A percentile compares a stretch with the other conserved stretches of the same genome.
phyloP scores from a whole-genome alignment of 2,113 vertebrate species.

The Hydrolagus affinis region DNA sequence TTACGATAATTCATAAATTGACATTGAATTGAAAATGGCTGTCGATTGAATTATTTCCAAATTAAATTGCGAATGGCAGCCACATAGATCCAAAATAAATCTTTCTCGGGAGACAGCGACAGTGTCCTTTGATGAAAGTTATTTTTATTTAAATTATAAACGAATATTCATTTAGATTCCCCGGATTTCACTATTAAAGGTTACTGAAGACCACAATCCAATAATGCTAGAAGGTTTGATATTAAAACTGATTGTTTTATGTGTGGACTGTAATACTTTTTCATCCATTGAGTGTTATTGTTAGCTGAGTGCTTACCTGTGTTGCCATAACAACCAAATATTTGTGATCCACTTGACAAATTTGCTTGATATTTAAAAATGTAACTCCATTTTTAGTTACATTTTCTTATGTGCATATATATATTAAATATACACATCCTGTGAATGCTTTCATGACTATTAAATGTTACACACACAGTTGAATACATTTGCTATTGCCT shows the following conservation, averaged over 20 bases:
- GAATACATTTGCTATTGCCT: not conserved
- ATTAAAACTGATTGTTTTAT: not conserved
- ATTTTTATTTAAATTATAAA: conserved; percentile 9
- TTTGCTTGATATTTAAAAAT: conserved; percentile 27
- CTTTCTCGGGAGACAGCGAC: not conserved
- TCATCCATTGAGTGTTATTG: not conserved
- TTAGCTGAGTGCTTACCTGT: conserved; percentile 14
- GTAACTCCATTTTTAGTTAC: conserved; percentile 20
- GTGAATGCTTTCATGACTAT: conserved; percentile 23
- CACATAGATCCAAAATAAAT: not conserved
- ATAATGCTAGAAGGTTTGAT: not conserved
- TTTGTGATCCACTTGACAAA: conserved; percentile 21
- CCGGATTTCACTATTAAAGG: not conserved
- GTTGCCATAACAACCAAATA: conserved; percentile 26
- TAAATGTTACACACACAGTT: conserved; percentile 12
- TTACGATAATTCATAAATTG: not conserved
- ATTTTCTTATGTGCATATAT: not conserved
- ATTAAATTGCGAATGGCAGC: not conserved
- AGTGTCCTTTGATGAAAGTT: not conserved
- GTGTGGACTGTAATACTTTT: not conserved
- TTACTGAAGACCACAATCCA: not conserved
- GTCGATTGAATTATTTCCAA: conserved; percentile 21
- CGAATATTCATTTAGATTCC: not conserved
- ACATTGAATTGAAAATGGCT: conserved; percentile 23
- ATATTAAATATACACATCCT: not conserved